Evolutionary conservation across 2,888 invertebrate genomes (phyloP).

Genomic region (Tipula helvola): DNA sequence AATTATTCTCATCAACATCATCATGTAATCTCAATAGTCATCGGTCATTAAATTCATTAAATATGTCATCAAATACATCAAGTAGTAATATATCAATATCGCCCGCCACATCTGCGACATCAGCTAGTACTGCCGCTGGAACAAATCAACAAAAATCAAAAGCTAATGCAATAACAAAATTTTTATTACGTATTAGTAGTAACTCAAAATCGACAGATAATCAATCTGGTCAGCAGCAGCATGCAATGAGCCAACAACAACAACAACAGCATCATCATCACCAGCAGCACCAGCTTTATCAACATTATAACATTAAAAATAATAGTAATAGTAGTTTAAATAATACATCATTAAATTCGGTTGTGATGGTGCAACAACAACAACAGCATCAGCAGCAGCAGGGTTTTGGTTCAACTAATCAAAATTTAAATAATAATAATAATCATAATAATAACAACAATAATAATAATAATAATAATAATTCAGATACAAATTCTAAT

Average conservation of each 20-base stretch:
- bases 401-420: slow-evolving; percentile 9
- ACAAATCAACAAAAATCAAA: slow-evolving; percentile 28
- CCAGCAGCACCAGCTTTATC: slow-evolving; percentile 39
- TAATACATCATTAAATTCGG: not conserved
- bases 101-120: slow-evolving; percentile 15
- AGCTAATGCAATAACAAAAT: slow-evolving; percentile 34
- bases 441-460: not conserved
- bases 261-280: slow-evolving; percentile 30
- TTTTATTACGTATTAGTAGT: slow-evolving; percentile 35
- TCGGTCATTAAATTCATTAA: slow-evolving; percentile 18
- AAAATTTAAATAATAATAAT: not conserved
- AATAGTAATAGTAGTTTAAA: slow-evolving; percentile 15
- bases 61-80: not conserved
- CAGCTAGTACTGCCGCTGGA: slow-evolving; percentile 15
- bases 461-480: not conserved
- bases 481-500: not conserved
- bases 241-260: slow-evolving; percentile 22
- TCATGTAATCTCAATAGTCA: slow-evolving; percentile 22
- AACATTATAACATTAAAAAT: slow-evolving; percentile 12
- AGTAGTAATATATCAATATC: slow-evolving; percentile 4
- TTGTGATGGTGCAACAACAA: slow-evolving; percentile 10
- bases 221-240: slow-evolving; percentile 16
- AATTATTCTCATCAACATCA: slow-evolving; percentile 21
- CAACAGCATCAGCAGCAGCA: slow-evolving; percentile 21
- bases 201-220: slow-evolving; percentile 22